phyloP scores from a whole-genome alignment of 2,113 vertebrate genomes.

The Mugil cephalus region DNA sequence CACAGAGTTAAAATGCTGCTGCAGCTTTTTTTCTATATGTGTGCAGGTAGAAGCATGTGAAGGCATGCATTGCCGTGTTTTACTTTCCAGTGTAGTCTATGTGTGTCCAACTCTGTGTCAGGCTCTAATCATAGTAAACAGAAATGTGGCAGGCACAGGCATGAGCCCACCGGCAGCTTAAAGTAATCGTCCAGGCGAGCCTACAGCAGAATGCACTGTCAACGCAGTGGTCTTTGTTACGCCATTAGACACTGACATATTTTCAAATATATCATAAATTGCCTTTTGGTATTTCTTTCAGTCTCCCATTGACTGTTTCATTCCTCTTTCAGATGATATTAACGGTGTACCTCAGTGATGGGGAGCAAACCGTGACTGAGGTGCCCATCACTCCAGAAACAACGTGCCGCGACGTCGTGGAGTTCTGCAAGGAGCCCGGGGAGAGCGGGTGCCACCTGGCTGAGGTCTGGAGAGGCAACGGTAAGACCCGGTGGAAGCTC shows the following conservation, averaged over 20 bases:
- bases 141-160: conserved; percentile 60
- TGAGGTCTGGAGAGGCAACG: conserved; percentile 97
- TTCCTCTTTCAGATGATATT: conserved; percentile 91
- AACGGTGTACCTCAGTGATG: conserved; percentile 98
- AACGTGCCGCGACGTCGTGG: conserved; percentile 96
- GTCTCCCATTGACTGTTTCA: not conserved
- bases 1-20: not conserved
- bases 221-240: conserved; percentile 40
- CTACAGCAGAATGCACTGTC: conserved; percentile 17
- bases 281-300: not conserved
- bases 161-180: conserved; percentile 44
- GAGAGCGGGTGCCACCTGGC: conserved; percentile 98
- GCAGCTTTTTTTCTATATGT: too few species aligned
- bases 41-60: conserved; percentile 33
- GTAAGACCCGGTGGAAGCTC: conserved; percentile 75
- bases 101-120: conserved; percentile 4
- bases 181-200: conserved; percentile 1
- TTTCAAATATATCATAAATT: not conserved
- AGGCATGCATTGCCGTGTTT: conserved; percentile 36
- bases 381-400: conserved; percentile 99
- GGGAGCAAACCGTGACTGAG: conserved; percentile 95
- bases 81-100: conserved; percentile 20
- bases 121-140: conserved; percentile 50
- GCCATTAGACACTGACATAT: not conserved
- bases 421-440: conserved; percentile 98